phyloP scores from a whole-genome alignment of 2,113 vertebrate species.

The Vulpes ferrilata region DNA sequence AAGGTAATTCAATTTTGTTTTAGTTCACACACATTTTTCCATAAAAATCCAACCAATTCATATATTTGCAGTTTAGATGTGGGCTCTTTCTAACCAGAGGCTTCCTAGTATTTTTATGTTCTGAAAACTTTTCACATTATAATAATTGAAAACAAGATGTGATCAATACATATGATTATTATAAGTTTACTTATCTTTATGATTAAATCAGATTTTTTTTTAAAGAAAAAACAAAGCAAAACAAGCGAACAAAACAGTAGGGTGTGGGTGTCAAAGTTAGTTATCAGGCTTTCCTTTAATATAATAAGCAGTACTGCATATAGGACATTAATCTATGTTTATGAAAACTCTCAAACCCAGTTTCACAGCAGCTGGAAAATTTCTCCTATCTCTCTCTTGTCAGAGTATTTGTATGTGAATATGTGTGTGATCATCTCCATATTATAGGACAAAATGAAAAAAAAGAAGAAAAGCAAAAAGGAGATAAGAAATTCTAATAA shows the following conservation, averaged over 20 bases:
- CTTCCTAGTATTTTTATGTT: not conserved
- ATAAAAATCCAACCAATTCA: not conserved
- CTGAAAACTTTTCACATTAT: not conserved
- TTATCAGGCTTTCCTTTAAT: not conserved
- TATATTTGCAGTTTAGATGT: not conserved
- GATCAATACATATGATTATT: not conserved
- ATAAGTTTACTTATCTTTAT: not conserved
- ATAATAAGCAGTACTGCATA: not conserved
- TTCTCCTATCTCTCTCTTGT: not conserved
- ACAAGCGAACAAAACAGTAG: not conserved
- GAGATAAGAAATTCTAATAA: not conserved
- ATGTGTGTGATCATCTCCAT: not conserved
- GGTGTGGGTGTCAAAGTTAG: not conserved
- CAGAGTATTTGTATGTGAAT: not conserved
- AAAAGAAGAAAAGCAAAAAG: not conserved
- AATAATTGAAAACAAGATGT: not conserved
- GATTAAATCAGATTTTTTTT: not conserved
- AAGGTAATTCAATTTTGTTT: not conserved
- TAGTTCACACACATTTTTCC: not conserved
- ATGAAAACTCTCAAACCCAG: not conserved
- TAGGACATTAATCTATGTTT: not conserved
- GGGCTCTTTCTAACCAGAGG: fast-evolving
- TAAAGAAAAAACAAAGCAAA: not conserved
- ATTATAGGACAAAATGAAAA: not conserved
- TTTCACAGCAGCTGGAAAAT: not conserved